Evolutionary conservation across 2,113 vertebrate genomes (phyloP), one percentile per base, ranked within the genome.

Genomic region (Microcebus jonahi): DNA sequence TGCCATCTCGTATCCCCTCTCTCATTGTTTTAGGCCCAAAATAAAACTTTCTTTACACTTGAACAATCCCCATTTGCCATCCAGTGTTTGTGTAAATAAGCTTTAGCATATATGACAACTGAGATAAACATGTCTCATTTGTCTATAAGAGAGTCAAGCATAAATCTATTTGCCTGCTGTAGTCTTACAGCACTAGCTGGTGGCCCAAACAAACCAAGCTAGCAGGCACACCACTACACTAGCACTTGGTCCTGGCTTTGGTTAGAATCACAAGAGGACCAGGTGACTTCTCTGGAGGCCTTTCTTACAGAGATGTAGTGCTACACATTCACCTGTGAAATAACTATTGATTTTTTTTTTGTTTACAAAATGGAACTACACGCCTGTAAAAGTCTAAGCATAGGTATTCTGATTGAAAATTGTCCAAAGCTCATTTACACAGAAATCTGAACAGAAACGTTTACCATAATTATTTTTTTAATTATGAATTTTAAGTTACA

Each of bases 401-500:
- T 8, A 25, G 18, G 20, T 76, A 65, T 59, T 93, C 50, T 55
- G 53, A 80, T 34, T 21, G 75, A 80, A 93, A 88, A 25, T n/a
- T 5, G 5, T 81, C 25, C 65, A 92, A 81, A 90, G 81, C n/a
- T 93, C 36, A 53, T n/a, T 94, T 36, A 90, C 34, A 90, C 12
- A 25, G 63, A 36, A 91, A 36, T 36, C 45, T 77, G 42, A 75
- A 89, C 0, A 61, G 45, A 61, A 42, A 92, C 65, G 36, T 71
- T 91, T 83, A 45, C 42, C 90, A 55, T 70, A 88, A 89, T 89
- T 42, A 27, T 75, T 71, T 93, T 65, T 65, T 93, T 95, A 53
- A 84, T 84, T 91, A 85, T 31, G 45, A 89, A 86, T 89, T 59
- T 93, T 75, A 90, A 94, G 34, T 53, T 95, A 85, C 53, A 94